Conservation (phyloP, 2,797 vertebrate genomes). For the Galago senegalensis region DNA sequence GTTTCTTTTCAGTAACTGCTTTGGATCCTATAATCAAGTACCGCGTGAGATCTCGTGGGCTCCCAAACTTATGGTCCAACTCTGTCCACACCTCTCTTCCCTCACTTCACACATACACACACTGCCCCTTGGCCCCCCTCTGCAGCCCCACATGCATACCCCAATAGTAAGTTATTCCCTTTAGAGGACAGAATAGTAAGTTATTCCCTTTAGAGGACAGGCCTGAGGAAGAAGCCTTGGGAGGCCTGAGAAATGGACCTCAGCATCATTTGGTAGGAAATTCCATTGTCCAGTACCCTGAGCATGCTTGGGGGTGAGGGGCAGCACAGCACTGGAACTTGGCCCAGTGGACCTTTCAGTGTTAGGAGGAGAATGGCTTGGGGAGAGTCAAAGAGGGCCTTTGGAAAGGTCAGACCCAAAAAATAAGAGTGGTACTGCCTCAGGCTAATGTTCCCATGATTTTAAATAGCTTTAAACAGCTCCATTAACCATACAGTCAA, state of each 20-base stretch:
- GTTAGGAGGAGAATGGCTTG: not conserved
- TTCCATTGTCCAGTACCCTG: not conserved
- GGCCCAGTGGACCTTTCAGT: not conserved
- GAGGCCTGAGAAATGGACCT: not conserved
- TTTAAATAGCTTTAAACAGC: not conserved
- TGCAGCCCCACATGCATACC: not conserved
- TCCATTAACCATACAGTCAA: not conserved
- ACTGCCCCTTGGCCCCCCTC: not conserved
- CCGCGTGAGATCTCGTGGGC: not conserved
- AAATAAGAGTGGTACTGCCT: not conserved
- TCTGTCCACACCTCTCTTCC: not conserved
- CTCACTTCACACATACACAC: not conserved
- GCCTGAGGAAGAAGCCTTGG: not conserved
- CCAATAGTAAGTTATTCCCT: not conserved
- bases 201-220: not conserved
- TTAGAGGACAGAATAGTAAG: not conserved
- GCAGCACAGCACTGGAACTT: not conserved
- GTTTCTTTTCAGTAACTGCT: not conserved
- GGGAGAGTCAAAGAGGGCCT: not conserved
- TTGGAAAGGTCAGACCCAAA: not conserved
- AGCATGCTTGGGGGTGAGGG: fast-evolving
- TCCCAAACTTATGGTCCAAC: not conserved
- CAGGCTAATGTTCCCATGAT: not conserved
- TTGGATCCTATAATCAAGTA: not conserved
- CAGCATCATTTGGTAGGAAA: not conserved